Conservation (phyloP, 2,113 vertebrate species). For the Neogale vison region DNA sequence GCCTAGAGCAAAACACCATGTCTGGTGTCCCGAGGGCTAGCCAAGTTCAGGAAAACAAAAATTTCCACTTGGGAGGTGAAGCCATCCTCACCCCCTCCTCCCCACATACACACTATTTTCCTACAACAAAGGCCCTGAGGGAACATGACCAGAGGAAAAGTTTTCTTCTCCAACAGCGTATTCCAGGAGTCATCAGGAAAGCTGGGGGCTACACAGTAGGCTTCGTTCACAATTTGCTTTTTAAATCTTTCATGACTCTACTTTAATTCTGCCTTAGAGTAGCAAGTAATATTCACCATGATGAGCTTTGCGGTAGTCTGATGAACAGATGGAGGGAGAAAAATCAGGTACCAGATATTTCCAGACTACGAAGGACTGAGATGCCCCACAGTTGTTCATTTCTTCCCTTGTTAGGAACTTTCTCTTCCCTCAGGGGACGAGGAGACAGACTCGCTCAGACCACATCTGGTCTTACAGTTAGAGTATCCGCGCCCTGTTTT, state of each 20-base stretch:
- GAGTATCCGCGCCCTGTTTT: background rate
- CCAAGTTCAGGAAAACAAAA: background rate
- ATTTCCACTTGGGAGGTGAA: conserved; percentile 27
- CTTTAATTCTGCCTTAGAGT: background rate
- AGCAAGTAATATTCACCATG: background rate
- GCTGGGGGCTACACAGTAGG: background rate
- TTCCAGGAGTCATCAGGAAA: background rate
- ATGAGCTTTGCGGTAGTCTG: background rate
- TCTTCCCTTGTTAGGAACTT: background rate
- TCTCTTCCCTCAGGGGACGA: background rate
- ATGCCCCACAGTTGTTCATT: background rate
- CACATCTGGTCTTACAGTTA: background rate
- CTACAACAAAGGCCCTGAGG: background rate
- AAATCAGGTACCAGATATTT: background rate
- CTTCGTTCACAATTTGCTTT: background rate
- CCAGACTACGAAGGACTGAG: background rate
- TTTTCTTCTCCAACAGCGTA: background rate
- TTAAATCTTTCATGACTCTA: background rate
- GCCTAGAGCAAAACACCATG: background rate
- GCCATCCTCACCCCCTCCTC: background rate
- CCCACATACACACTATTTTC: background rate
- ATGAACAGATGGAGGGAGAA: background rate
- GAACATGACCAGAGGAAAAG: no score
- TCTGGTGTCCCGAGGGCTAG: background rate
- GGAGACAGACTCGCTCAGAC: background rate